Evolutionary conservation across 1,140 invertebrate species (phyloP).

Genomic region (Neodiprion fabricii): DNA sequence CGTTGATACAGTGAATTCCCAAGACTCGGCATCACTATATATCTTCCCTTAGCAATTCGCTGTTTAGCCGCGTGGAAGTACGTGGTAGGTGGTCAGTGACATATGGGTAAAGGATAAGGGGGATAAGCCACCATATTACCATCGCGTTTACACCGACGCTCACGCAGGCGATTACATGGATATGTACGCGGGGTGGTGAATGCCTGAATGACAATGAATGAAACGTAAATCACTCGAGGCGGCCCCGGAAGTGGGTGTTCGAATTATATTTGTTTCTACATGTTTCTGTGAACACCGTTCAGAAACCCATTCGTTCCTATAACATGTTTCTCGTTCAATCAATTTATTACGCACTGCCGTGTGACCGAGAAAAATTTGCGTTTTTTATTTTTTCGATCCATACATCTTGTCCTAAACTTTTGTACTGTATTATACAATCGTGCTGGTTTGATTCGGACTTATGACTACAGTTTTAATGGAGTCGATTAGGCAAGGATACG

Average conservation of each 20-base stretch:
- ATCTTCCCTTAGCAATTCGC: slow-evolving; percentile 2
- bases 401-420: too few relatives aligned
- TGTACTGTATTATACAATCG: too few relatives aligned
- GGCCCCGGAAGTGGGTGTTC: slow-evolving; percentile 40
- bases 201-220: slow-evolving; percentile 40
- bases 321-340: slow-evolving; percentile 23
- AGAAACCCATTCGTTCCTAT: background rate
- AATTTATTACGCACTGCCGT: too few relatives aligned
- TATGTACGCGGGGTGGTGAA: background rate
- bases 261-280: too few relatives aligned
- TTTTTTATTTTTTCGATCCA: too few relatives aligned
- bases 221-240: slow-evolving; percentile 44
- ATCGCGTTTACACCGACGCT: slow-evolving; percentile 51
- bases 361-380: too few relatives aligned
- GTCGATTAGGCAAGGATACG: too few relatives aligned
- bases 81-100: slow-evolving; percentile 56
- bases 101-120: slow-evolving; percentile 44
- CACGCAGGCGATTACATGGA: slow-evolving; percentile 38
- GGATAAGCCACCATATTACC: slow-evolving; percentile 26
- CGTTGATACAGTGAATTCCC: background rate
- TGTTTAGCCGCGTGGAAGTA: background rate
- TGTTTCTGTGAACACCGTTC: too few relatives aligned
- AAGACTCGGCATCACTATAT: background rate
- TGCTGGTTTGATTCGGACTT: too few relatives aligned
- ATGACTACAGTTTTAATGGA: too few relatives aligned